Evolutionary conservation across 2,113 vertebrate species (phyloP).

Genomic region (Bothrops jararaca): DNA sequence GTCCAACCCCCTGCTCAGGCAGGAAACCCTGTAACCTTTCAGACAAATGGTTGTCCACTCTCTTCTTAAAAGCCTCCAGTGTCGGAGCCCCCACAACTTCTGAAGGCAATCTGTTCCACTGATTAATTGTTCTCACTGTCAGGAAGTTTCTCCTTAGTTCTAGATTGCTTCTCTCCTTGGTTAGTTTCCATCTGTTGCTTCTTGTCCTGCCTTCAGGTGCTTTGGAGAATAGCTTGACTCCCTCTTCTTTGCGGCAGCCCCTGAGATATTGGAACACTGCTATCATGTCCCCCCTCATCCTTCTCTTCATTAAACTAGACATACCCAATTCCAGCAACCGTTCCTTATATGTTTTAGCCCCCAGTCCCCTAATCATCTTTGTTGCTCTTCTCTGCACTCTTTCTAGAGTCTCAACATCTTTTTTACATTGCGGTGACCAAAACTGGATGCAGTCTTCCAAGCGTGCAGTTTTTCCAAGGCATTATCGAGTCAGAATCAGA

Average conservation of each 20-base stretch:
- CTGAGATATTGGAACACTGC: background rate
- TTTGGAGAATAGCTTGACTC: background rate
- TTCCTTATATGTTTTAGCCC: background rate
- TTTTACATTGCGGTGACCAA: background rate
- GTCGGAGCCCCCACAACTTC: rapidly evolving
- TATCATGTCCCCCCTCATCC: background rate
- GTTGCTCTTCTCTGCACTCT: background rate
- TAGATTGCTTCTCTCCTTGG: background rate
- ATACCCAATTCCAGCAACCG: background rate
- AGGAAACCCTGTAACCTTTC: background rate
- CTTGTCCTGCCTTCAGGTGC: rapidly evolving
- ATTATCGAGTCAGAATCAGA: too few relatives aligned
- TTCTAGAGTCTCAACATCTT: background rate
- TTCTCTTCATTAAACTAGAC: background rate
- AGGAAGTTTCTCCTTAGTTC: background rate
- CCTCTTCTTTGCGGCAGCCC: background rate
- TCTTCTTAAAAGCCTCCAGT: background rate
- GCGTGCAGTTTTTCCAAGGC: too few relatives aligned
- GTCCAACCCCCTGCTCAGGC: background rate
- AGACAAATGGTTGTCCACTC: background rate
- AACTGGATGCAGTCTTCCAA: background rate
- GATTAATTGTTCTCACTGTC: background rate
- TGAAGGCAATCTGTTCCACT: background rate
- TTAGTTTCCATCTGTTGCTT: background rate
- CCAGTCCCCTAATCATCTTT: background rate